Conservation (phyloP, 2,888 invertebrate species). For the Hyposoter didymator region DNA sequence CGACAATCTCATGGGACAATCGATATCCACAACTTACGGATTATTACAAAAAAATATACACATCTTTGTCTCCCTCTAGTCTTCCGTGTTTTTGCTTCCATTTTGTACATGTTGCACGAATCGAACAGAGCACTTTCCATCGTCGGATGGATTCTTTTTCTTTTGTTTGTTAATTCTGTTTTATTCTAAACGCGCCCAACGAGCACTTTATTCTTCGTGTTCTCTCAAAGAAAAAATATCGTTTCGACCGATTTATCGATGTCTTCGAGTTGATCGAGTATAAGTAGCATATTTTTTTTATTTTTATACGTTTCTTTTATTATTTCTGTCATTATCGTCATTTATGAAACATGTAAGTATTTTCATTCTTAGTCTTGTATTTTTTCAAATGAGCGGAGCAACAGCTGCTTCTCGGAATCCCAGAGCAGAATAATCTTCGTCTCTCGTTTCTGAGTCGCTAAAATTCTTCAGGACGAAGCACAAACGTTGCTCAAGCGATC, state of each 20-base stretch:
- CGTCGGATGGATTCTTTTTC: conserved; percentile 56
- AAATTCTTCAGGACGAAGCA: conserved; percentile 65
- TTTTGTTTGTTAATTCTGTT: conserved; percentile 52
- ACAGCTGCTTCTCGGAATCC: conserved; percentile 70
- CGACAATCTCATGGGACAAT: conserved; percentile 34
- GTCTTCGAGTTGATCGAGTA: conserved; percentile 23
- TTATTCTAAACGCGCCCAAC: conserved; percentile 54
- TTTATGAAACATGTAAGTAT: conserved; percentile 62
- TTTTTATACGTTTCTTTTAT: neutral
- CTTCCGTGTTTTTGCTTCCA: conserved; percentile 20
- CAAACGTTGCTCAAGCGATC: conserved; percentile 72
- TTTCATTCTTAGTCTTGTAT: conserved; percentile 61
- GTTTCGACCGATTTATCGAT: conserved; percentile 14
- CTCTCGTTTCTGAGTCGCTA: neutral
- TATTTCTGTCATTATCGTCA: conserved; percentile 6
- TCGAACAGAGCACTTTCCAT: conserved; percentile 63
- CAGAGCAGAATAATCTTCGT: conserved; percentile 41
- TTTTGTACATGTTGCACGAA: conserved; percentile 68
- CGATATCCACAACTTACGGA: conserved; percentile 53
- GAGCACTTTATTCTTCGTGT: conserved; percentile 41
- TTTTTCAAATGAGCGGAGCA: conserved; percentile 76
- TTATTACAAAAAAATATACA: conserved; percentile 68
- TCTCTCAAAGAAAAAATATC: neutral
- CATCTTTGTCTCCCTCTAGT: conserved; percentile 60
- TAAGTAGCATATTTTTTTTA: conserved; percentile 24